These are phyloP conservation scores for Pseudomyrmex pallidus DNA, from an alignment of 1,140 invertebrate genomes.

Conservation along the genomic window DNA sequence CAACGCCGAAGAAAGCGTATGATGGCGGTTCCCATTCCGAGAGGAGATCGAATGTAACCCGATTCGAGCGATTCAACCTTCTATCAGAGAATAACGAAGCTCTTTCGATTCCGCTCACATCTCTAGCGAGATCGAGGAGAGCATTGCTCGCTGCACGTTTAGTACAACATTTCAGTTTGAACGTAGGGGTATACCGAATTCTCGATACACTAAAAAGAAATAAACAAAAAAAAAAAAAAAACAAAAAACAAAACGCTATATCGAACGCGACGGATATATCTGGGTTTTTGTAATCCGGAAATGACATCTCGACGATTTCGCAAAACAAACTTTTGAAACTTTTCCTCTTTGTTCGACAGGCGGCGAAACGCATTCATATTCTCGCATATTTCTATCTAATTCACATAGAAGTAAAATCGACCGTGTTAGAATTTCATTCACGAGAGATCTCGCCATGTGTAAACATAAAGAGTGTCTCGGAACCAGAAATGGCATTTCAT, in stretches of 20 bases:
- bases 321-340: neutral
- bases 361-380: neutral
- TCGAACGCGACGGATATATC: slow-evolving; percentile 2
- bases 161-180: slow-evolving; percentile 38
- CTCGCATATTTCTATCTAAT: neutral
- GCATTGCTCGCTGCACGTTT: slow-evolving; percentile 25
- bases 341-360: too few relatives aligned
- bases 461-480: neutral
- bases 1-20: slow-evolving; percentile 35
- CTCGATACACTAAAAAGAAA: neutral
- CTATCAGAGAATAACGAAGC: slow-evolving; percentile 52
- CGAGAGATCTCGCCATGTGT: too few relatives aligned
- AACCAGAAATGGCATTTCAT: slow-evolving; percentile 11
- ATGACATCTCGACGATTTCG: neutral
- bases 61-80: slow-evolving; percentile 31
- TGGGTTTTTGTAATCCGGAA: neutral
- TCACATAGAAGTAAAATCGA: neutral
- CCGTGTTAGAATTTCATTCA: neutral
- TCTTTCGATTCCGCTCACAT: slow-evolving; percentile 59
- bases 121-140: neutral
- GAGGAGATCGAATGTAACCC: slow-evolving; percentile 45
- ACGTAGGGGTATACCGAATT: slow-evolving; percentile 45
- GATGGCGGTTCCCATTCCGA: slow-evolving; percentile 5
- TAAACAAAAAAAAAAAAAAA: too few relatives aligned
- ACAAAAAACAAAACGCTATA: too few relatives aligned